Conservation (phyloP, 1,140 invertebrate species). For the Aphidius ervi region DNA sequence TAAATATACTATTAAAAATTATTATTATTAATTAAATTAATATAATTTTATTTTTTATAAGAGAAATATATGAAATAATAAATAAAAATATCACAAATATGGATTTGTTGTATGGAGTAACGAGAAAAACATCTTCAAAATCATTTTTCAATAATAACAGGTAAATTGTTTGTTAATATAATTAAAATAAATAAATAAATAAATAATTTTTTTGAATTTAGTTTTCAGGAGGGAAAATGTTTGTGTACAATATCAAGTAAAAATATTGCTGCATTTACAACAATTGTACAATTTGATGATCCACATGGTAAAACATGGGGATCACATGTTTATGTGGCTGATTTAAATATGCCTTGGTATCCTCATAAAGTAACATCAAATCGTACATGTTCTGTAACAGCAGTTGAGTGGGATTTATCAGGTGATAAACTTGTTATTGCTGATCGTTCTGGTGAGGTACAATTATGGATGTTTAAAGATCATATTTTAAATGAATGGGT, state of each 20-base stretch:
- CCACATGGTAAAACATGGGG: slow-evolving; percentile 63
- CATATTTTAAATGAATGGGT: slow-evolving; percentile 80
- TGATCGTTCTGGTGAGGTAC: slow-evolving; percentile 69
- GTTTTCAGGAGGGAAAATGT: slow-evolving; percentile 52
- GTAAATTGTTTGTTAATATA: slow-evolving; percentile 35
- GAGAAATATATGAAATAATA: no score
- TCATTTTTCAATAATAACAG: slow-evolving; percentile 54
- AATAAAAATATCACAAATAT: slow-evolving; percentile 32
- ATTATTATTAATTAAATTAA: no score
- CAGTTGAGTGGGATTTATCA: slow-evolving; percentile 79
- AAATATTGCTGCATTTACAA: slow-evolving; percentile 79
- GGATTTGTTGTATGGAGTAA: slow-evolving; percentile 58
- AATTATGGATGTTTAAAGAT: slow-evolving; percentile 74
- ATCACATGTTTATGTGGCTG: slow-evolving; percentile 80
- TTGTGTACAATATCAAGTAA: slow-evolving; percentile 70
- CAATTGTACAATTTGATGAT: slow-evolving; percentile 66
- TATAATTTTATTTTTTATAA: no score
- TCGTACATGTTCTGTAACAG: slow-evolving; percentile 62
- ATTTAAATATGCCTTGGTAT: slow-evolving; percentile 82
- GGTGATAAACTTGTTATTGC: slow-evolving; percentile 75
- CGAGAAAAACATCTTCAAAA: slow-evolving; percentile 53
- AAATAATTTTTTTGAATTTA: slow-evolving; percentile 23
- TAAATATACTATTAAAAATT: no score
- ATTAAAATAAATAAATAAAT: slow-evolving; percentile 14
- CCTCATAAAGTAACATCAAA: slow-evolving; percentile 60